Evolutionary conservation across 1,140 invertebrate genomes (phyloP).

Genomic region (Apis mellifera): DNA sequence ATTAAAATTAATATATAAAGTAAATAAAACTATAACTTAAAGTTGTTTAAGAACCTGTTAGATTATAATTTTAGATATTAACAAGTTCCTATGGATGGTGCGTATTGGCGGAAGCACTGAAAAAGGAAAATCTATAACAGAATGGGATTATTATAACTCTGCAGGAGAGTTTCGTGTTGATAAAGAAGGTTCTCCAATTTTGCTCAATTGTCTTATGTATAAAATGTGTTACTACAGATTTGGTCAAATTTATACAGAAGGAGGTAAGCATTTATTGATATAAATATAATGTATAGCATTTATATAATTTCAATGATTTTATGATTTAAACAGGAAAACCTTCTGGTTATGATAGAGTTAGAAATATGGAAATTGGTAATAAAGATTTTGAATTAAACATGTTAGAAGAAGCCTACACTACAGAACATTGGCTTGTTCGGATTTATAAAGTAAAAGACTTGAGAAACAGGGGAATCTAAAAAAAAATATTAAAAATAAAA

Average conservation of each 20-base stretch:
- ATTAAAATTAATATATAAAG: constrained; percentile 62
- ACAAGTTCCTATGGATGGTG: constrained; percentile 99
- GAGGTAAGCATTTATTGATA: constrained; percentile 83
- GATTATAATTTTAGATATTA: constrained; percentile 88
- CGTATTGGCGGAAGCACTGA: constrained; percentile 98
- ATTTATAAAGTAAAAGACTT: constrained; percentile 97
- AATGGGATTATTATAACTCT: constrained; percentile 97
- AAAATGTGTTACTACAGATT: constrained; percentile 98
- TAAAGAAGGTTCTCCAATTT: constrained; percentile 91
- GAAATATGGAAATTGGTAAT: constrained; percentile 96
- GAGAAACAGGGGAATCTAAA: constrained; percentile 87
- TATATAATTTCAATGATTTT: neutral
- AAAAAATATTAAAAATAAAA: constrained; percentile 25
- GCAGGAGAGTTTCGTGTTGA: constrained; percentile 97
- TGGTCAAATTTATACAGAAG: constrained; percentile 97
- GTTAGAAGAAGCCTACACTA: constrained; percentile 96
- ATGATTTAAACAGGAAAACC: constrained; percentile 85
- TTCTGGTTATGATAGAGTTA: constrained; percentile 94
- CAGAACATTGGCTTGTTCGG: constrained; percentile 97
- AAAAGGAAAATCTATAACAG: constrained; percentile 95
- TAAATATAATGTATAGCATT: neutral
- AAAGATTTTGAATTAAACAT: constrained; percentile 97
- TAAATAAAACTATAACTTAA: neutral
- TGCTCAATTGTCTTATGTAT: constrained; percentile 97
- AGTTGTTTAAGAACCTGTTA: neutral